Base-by-base conservation (phyloP, 2,113 vertebrate species). In the Polypterus bichir region DNA sequence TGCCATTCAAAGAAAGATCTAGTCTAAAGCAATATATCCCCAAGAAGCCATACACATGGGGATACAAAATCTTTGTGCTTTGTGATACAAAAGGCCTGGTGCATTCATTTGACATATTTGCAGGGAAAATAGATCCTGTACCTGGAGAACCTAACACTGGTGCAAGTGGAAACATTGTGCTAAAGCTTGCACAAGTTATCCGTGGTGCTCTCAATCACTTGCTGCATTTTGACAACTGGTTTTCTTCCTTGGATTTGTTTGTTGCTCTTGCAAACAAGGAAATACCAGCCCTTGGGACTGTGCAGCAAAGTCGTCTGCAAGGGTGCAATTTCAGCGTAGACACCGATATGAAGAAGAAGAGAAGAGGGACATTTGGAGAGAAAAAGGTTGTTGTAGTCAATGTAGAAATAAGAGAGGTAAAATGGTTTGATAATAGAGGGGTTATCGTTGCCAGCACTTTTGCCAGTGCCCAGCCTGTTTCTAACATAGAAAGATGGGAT, bases 401-500 rank as follows among this genome's bases (percentile, higher is more conserved):
- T 67, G 65, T 63, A 47, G 61, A 63, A 7, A 6, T 63, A 48
- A 63, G 51, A 7, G 57, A 60, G 44, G 61, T 63, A 11, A 63
- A 67, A 67, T 63, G 56, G 65, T 63, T 67, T 66, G 60, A 59
- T 46, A 62, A 66, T 54, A 60, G 65, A 63, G 65, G 48, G 61
- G 49, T 66, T 60, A 66, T 63, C 46, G 48, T 66, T 66, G 61
- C 65, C 56, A 66, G 65, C 56, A 59, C 61, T 48, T 59, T 66
- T 62, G 60, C 65, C 10, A 62, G 65, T 66, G 57, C 65, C 49
- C 65, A 63, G 65, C 65, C 56, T 59, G 61, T 66, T 59, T 60
- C 49, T 55, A 57, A 51, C 44, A 59, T 44, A 56, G 59, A 62
- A 49, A 62, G 56, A 27, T 59, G 65, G 65, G 65, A 66, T n/a